Percentiles rank a stretch among this genome's conserved stretches.
phyloP scores from a whole-genome alignment of 2,797 vertebrate genomes.

The Eupleurogrammus muticus region DNA sequence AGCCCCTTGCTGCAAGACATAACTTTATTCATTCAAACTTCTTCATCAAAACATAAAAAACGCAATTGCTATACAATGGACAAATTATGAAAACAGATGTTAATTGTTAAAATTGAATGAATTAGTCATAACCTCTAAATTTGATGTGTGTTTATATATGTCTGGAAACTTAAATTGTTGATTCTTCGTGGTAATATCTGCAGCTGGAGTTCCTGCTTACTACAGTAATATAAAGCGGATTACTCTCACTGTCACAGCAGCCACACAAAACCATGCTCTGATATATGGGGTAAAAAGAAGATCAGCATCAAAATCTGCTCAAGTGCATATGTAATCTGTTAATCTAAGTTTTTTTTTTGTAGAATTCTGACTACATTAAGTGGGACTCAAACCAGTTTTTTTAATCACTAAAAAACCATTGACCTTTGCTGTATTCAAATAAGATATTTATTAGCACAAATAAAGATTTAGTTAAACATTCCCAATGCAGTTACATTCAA shows the following conservation, averaged over 20 bases:
- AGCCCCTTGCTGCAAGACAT: conserved; percentile 48
- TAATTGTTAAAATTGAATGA: conserved; percentile 21
- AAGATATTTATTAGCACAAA: conserved; percentile 40
- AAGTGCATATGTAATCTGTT: background rate
- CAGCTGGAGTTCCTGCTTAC: conserved; percentile 3
- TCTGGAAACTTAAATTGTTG: conserved; percentile 12
- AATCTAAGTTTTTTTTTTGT: background rate
- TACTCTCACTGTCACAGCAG: conserved; percentile 21
- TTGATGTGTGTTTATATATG: background rate
- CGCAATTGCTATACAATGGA: conserved; percentile 66
- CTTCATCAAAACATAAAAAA: conserved; percentile 59
- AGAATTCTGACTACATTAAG: background rate
- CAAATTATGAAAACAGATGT: conserved; percentile 52
- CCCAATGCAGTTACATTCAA: conserved; percentile 23
- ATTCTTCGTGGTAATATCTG: conserved; percentile 3
- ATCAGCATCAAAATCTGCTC: background rate
- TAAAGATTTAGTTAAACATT: conserved; percentile 29
- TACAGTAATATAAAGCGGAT: conserved; percentile 4
- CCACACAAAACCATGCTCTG: conserved; percentile 50
- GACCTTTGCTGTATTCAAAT: conserved; percentile 17
- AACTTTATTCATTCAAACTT: conserved; percentile 47
- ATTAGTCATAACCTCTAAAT: conserved; percentile 10
- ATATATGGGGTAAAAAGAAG: conserved; percentile 2
- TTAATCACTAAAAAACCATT: background rate
- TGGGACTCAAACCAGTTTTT: background rate